Conservation (phyloP, 2,113 vertebrate species). For the Otis tarda region DNA sequence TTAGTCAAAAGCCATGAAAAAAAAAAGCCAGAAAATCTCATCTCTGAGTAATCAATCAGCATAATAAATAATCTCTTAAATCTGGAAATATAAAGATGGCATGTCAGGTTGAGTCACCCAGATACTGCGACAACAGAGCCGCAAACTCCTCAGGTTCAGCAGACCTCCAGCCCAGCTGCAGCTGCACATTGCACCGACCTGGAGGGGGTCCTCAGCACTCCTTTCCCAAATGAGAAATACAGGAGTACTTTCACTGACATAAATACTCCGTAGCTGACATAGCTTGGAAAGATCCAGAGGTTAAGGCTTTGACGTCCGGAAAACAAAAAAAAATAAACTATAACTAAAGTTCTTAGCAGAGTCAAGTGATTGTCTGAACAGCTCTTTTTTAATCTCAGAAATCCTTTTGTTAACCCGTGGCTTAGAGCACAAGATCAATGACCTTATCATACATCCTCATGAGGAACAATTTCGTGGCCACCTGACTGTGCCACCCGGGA, state of each 20-base stretch:
- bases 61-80: neutral
- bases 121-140: neutral
- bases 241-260: neutral
- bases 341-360: neutral
- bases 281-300: neutral
- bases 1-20: neutral
- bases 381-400: neutral
- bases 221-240: accelerated
- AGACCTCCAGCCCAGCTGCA: neutral
- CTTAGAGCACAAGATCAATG: neutral
- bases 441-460: neutral
- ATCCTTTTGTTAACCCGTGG: neutral
- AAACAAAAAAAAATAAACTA: neutral
- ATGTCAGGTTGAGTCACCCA: neutral
- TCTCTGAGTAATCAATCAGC: neutral
- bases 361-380: neutral
- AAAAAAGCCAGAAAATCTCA: neutral
- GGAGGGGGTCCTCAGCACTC: neutral
- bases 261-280: neutral
- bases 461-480: neutral
- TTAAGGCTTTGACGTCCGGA: neutral
- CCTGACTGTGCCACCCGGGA: neutral
- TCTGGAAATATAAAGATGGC: neutral
- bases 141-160: neutral
- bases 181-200: neutral